Evolutionary conservation across 2,113 vertebrate species (phyloP).

Genomic region (Phyllostomus hastatus): DNA sequence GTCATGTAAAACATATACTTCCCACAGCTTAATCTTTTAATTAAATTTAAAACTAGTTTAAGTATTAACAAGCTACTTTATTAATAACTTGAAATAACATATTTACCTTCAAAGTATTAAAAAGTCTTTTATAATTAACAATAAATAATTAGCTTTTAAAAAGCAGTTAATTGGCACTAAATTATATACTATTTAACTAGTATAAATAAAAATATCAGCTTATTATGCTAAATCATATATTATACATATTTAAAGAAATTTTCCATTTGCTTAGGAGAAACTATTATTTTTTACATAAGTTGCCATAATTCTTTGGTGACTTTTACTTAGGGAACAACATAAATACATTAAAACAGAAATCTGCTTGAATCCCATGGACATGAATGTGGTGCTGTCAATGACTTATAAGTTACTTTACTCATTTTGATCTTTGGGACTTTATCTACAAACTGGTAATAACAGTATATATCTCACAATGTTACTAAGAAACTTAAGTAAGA

Average conservation of each 20-base stretch:
- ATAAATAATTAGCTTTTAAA: not conserved
- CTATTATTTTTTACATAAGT: not conserved
- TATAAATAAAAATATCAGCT: not conserved
- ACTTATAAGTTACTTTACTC: not conserved
- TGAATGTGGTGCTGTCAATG: not conserved
- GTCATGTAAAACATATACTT: not conserved
- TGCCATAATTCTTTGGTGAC: not conserved
- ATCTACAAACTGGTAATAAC: not conserved
- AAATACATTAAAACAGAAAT: not conserved
- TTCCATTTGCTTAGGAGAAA: not conserved
- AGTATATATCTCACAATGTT: not conserved
- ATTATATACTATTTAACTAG: not conserved
- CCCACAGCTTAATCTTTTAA: not conserved
- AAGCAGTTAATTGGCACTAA: not conserved
- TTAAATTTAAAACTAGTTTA: not conserved
- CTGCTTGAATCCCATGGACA: not conserved
- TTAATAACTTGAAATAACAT: not conserved
- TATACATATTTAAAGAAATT: not conserved
- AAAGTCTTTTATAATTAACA: not conserved
- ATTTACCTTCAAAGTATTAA: not conserved
- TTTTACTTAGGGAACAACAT: not conserved
- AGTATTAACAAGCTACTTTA: not conserved
- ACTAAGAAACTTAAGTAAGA: not conserved
- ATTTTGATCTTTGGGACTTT: not conserved
- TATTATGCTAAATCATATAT: not conserved